Conservation (phyloP, 2,797 vertebrate genomes). For the Clarias laeviceps region DNA sequence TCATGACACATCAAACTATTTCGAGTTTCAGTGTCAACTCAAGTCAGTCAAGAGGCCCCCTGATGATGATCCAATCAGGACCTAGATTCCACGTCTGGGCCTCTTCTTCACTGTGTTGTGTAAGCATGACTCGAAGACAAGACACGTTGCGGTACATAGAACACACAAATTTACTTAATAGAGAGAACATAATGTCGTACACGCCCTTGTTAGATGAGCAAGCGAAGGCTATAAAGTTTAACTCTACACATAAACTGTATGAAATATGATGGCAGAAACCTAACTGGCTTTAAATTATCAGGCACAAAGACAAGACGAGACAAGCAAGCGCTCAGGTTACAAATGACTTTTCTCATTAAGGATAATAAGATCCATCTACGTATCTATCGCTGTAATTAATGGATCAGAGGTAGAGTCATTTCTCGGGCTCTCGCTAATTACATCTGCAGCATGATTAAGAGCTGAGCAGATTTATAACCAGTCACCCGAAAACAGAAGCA, state of each 20-base stretch:
- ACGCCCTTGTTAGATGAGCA: not conserved
- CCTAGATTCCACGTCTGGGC: not conserved
- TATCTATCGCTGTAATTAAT: slow-evolving; percentile 40
- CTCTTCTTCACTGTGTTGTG: not conserved
- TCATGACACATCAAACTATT: not conserved
- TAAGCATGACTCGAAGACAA: not conserved
- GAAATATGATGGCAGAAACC: slow-evolving; percentile 7
- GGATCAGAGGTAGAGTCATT: slow-evolving; percentile 24
- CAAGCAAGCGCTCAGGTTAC: slow-evolving; percentile 10
- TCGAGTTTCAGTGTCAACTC: not conserved
- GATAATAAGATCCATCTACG: slow-evolving; percentile 30
- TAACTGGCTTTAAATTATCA: not conserved
- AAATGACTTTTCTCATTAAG: slow-evolving; percentile 39
- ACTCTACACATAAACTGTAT: slow-evolving; percentile 7
- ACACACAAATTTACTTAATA: not conserved
- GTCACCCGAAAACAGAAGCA: slow-evolving; percentile 11
- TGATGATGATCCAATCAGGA: not conserved
- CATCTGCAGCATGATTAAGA: slow-evolving; percentile 2
- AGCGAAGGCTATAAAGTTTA: slow-evolving; percentile 20
- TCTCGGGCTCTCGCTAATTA: slow-evolving; percentile 24
- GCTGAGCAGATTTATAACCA: slow-evolving; percentile 23
- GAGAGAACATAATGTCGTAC: not conserved
- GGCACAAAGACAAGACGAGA: slow-evolving; percentile 16
- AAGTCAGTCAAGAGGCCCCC: not conserved
- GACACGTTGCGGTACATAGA: not conserved